Evolutionary conservation across 2,888 invertebrate species (phyloP), one percentile per base, ranked within the genome.

Genomic region (Tiliacea citrago): DNA sequence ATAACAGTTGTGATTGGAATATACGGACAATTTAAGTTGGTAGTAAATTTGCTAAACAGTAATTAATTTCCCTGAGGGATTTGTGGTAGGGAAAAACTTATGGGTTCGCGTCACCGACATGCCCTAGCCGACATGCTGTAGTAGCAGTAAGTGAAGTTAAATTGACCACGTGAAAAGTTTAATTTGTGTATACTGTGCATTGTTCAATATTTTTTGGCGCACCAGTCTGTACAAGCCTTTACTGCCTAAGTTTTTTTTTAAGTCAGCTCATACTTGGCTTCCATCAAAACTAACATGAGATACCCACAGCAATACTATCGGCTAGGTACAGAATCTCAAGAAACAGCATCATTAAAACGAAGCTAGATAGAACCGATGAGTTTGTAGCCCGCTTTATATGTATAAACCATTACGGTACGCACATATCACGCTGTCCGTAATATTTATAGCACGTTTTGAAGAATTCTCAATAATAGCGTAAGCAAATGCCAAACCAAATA

Each of bases 301-400:
- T 18, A 18, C 6, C 2, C 18, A 1, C 6, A 35, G 10, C 3
- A 60, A 21, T 12, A 35, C n/a, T n/a, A 5, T 53, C 53, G 12
- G 21, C 51, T 53, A 2, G 1, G 1, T 21, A 60, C 12, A 10
- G 58, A 58, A 35, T 6, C 58, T 35, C 35, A 35, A 60, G 35
- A n/a, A 6, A 53, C n/a, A n/a, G 6, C 1, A 21, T 12, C 1
- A 24, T 3, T 42, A 4, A 45, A 45, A 12, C 18, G 12, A 3
- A 10, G 8, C 35, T n/a, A 10, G 16, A 1, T 53, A 35, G 35
- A 66, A 55, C 16, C 29, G 39, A 51, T 18, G 60, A 39, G 78
- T 67, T 21, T 74, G 75, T 18, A 29, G 24, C n/a, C 24, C 29
- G 39, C 75, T 75, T 78, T 51, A 53, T 60, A 53, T 79, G 55